Evolutionary conservation across 2,113 vertebrate genomes (phyloP), one percentile per base, ranked within the genome.

Genomic region (Okapia johnstoni): DNA sequence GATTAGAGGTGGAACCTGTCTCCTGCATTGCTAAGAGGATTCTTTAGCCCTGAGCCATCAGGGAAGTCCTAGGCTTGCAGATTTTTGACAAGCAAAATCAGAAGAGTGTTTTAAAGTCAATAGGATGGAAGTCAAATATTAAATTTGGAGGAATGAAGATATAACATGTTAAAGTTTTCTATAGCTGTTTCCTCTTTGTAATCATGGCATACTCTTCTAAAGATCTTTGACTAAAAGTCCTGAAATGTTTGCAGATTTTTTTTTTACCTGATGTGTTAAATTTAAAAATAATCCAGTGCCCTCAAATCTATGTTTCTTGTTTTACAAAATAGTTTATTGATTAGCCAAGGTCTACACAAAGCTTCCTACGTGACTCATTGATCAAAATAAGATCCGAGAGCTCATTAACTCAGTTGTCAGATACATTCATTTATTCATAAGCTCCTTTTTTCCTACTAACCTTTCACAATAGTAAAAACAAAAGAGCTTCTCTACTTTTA

Each of bases 281-380:
- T 96, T 98, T 90, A 98, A 98, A 98, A 98, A 97, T 97, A 97
- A 98, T 97, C 94, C 85, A 91, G 4, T 96, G 80, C 83, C 89
- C 95, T 77, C 43, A 98, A 94, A 98, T 98, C 96, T 95, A 93
- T 98, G 96, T 97, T 93, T 94, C 96, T 98, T 98, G 97, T 98
- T 98, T 97, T 98, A 98, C 98, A 98, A 97, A 99, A 98, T 98
- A 96, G 93, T 98, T 79, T 98, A 98, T 98, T 98, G 98, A 99
- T 98, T 98, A 97, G 81, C 94, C 95, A 98, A 98, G 96, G 93
- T 95, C 97, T 98, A 98, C 98, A 98, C 97, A 99, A 98, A 98
- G 70, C 96, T 98, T 98, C 80, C 90, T 98, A 96, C 85, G 88
- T 98, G 95, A 98, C 89, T 98, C 96, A 98, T 98, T 98, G 98